A percentile compares a stretch with the other conserved stretches of the same genome.
phyloP scores from a whole-genome alignment of 2,113 vertebrate genomes.

The Pitta sordida region DNA sequence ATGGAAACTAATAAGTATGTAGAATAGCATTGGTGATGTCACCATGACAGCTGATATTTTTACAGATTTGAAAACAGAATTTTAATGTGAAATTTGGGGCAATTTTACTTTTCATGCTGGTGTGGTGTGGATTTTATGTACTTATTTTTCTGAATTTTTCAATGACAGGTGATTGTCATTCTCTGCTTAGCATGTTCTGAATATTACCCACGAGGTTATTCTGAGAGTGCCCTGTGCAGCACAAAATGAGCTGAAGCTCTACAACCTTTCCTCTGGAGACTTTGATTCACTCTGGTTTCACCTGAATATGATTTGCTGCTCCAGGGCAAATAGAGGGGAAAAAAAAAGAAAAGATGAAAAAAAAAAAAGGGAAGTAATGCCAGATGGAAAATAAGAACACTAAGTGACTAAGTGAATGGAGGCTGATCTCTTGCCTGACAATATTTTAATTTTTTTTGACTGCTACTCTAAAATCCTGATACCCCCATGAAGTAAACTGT shows the following conservation, averaged over 20 bases:
- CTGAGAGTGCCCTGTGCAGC: background rate
- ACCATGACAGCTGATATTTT: background rate
- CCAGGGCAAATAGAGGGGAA: background rate
- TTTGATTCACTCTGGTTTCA: background rate
- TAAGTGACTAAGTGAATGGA: background rate
- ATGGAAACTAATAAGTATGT: background rate
- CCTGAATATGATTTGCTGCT: background rate
- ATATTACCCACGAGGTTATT: background rate
- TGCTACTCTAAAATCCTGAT: background rate
- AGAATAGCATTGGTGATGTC: background rate
- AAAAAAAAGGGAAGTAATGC: background rate
- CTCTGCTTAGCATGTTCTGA: background rate
- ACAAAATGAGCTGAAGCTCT: background rate
- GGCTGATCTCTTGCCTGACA: background rate
- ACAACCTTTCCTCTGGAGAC: background rate
- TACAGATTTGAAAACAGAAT: background rate
- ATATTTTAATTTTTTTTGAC: slow-evolving; percentile 1
- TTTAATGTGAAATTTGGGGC: background rate
- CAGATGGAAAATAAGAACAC: background rate
- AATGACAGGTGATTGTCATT: background rate
- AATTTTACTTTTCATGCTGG: background rate
- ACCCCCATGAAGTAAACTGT: background rate
- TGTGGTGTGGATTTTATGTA: background rate
- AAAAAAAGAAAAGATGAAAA: background rate
- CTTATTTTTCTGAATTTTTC: background rate